Base-by-base conservation (phyloP, 1,140 invertebrate species). In the Maconellicoccus hirsutus region DNA sequence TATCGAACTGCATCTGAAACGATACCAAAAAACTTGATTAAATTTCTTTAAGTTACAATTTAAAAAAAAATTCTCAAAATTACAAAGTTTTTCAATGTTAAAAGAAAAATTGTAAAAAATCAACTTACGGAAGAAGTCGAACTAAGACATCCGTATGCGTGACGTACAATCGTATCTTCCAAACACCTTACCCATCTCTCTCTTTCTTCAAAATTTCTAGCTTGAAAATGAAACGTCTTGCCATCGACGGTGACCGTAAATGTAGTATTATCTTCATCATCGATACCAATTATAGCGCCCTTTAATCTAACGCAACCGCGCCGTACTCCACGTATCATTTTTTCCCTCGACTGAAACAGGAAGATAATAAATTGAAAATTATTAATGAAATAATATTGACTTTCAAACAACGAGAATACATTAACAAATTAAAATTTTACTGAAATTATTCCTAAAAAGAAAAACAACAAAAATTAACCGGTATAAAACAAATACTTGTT, bases 221-320 rank as follows among this genome's bases (percentile, higher is more conserved):
- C 94, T 90, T 92, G 81, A 80, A 99, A 97, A 81, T 99, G 97
- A 82, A 99, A 99, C 19, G 94, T 96, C 81, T 99, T 99, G 74
- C 95, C 91, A 81, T 99, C 96, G 4, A 97, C 94, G 4, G 96
- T 98, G 75, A 99, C 96, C 16, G 96, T 99, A 82, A 99, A 99
- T 8, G 96, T 98, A 75, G 94, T 95, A 78, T 98, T 95, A 81
- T 99, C 97, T 81, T 98, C 95, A 81, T 98, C 95, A 79, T 99
- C 96, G 76, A 99, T 99, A 23, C 97, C 97, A 77, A 99, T 94
- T 22, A 98, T 88, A 4, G 97, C 96, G 71, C 94, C 94, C 80
- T 92, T 88, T 10, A 95, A 82, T 19, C 93, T 82, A 3, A 99
- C 96, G 82, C 96, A 98, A 27, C 97, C 97, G 73, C 97, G 84